These are phyloP conservation scores for Agrypnus murinus DNA, from an alignment of 2,888 invertebrate species.

Conservation along the genomic window DNA sequence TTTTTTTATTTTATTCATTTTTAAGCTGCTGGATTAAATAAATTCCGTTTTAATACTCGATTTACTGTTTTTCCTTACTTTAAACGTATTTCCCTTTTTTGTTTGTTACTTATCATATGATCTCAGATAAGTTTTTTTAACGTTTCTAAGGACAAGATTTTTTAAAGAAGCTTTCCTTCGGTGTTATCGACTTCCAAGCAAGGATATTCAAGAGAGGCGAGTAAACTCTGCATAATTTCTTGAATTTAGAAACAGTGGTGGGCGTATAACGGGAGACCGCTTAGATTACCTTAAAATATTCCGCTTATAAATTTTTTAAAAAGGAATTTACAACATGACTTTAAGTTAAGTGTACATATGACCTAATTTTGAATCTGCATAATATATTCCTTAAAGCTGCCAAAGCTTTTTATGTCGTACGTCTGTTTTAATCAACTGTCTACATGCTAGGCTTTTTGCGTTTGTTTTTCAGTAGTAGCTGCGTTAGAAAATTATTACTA, in stretches of 20 bases:
- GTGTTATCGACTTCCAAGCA: neutral
- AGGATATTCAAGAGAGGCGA: neutral
- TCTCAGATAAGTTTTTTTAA: neutral
- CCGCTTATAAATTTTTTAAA: neutral
- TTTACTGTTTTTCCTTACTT: neutral
- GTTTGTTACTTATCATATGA: neutral
- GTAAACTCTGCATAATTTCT: constrained; percentile 9
- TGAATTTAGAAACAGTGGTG: neutral
- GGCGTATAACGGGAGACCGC: neutral
- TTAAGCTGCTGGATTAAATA: constrained; percentile 5
- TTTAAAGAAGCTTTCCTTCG: neutral
- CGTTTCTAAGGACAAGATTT: neutral
- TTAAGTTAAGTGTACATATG: neutral
- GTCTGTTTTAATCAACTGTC: no score
- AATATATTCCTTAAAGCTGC: no score
- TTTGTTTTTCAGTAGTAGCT: no score
- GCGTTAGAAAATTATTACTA: no score
- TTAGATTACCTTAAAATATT: constrained; percentile 5
- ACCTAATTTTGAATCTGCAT: no score
- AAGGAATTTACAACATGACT: neutral
- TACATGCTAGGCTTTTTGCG: no score
- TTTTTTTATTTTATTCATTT: constrained; percentile 37
- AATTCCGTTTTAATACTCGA: constrained; percentile 10
- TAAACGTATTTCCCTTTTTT: neutral
- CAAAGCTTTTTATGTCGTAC: no score